Percentiles rank a stretch among this genome's conserved stretches.
phyloP scores from a whole-genome alignment of 2,888 invertebrate genomes.

The Brenthis ino region DNA sequence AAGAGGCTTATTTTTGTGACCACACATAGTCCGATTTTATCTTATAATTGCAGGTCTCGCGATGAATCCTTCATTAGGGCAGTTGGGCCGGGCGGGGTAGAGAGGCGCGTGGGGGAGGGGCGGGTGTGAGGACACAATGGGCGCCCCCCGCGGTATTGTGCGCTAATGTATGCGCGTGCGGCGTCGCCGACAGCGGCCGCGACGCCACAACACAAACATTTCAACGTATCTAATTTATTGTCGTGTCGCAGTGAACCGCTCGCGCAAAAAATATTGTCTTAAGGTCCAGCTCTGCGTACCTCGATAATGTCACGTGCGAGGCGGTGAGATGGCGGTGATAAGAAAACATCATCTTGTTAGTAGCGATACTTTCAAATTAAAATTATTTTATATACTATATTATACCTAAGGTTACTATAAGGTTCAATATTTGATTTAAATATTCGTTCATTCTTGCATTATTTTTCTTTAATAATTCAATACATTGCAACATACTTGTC shows the following conservation, averaged over 20 bases:
- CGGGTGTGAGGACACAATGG: slow-evolving; percentile 67
- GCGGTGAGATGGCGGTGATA: slow-evolving; percentile 22
- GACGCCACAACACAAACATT: slow-evolving; percentile 78
- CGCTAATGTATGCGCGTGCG: slow-evolving; percentile 75
- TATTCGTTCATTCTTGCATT: no score
- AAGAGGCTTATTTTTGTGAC: slow-evolving; percentile 46
- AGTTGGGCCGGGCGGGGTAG: slow-evolving; percentile 45
- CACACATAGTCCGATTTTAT: slow-evolving; percentile 65
- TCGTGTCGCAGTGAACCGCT: slow-evolving; percentile 62
- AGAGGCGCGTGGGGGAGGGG: slow-evolving; percentile 49
- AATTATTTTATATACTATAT: no score
- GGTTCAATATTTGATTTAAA: no score
- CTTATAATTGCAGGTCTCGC: slow-evolving; percentile 72
- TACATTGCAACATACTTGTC: no score
- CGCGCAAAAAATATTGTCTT: slow-evolving; percentile 73
- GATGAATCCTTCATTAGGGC: slow-evolving; percentile 72
- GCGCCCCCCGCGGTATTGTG: slow-evolving; percentile 70
- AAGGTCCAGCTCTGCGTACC: slow-evolving; percentile 53
- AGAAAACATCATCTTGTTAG: slow-evolving; percentile 1
- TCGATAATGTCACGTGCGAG: slow-evolving; percentile 29
- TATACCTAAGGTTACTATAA: no score
- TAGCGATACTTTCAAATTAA: neutral
- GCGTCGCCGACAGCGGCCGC: slow-evolving; percentile 63
- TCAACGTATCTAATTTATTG: slow-evolving; percentile 80
- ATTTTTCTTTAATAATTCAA: no score